Evolutionary conservation across 1,140 invertebrate species (phyloP), one percentile per base, ranked within the genome.

Genomic region (Dolichoris vasculosae): DNA sequence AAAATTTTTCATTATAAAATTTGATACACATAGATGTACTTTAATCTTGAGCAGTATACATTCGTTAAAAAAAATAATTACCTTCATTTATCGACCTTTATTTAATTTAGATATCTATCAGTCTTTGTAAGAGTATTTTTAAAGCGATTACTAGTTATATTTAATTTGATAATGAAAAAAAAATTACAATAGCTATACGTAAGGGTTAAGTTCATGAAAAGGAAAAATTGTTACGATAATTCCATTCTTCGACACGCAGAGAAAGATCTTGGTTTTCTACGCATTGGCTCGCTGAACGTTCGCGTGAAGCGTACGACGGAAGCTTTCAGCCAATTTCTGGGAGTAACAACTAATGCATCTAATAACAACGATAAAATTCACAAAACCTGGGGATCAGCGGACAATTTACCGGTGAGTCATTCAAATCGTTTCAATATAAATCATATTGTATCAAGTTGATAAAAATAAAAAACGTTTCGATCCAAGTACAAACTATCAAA

Each of bases 231-330:
- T 80, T 64, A 9, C 32, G 17, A 69, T 78, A 9, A 35, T 78
- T 35, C 20, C n/a, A 9, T 81, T 81, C 15, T 48, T 69, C 20
- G 9, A 67, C 15, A 87, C 93, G 87, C 93, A 96, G 97, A 97
- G 93, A 97, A 97, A 95, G 97, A 97, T 93, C 95, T 95, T 93
- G 95, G 97, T 89, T 98, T 98, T 93, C 95, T 98, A 86, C 95
- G 97, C 89, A 98, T 98, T 94, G 97, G 97, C 88, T 98, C 97
- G 15, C 93, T 98, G 90, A 98, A 98, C 94, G 97, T 98, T 63
- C 95, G 97, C 90, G 97, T 98, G 89, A 98, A 98, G 94, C 97
- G 97, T 92, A 98, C 97, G 40, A 97, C 97, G 69, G 97, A 97
- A 90, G 97, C 97, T 2, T 97, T 97, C 94, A 97, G 97, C 93